phyloP scores from a whole-genome alignment of 2,797 vertebrate genomes.

The Pithecia hirsuta region DNA sequence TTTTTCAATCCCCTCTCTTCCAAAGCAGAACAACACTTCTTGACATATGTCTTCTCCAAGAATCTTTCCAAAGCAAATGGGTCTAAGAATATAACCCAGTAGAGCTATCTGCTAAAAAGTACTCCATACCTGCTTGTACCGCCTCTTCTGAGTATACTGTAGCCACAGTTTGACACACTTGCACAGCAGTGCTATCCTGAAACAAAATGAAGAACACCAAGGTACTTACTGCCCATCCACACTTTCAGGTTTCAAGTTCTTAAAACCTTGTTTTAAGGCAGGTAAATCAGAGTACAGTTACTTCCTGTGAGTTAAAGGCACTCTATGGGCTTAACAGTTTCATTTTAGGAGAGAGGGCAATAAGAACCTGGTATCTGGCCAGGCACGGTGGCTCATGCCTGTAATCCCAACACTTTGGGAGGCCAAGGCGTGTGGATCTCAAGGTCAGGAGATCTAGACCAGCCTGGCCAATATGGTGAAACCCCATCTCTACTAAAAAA shows the following conservation, averaged over 20 bases:
- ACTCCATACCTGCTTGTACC: conserved; percentile 81
- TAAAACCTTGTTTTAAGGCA: not conserved
- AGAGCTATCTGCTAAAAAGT: not conserved
- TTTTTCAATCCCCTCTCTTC: not conserved
- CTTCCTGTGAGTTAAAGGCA: not conserved
- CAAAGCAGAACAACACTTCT: not conserved
- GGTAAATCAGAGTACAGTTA: not conserved
- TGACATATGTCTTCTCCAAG: not conserved
- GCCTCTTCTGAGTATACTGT: conserved; percentile 73
- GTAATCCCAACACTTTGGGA: too few species aligned
- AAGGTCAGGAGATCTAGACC: too few species aligned
- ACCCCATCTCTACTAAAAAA: too few species aligned
- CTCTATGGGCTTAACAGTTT: not conserved
- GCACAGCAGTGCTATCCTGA: conserved; percentile 82
- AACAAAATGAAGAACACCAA: conserved; percentile 48
- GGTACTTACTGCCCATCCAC: not conserved
- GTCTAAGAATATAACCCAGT: not conserved
- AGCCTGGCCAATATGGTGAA: too few species aligned
- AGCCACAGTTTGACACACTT: conserved; percentile 85
- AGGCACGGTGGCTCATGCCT: too few species aligned
- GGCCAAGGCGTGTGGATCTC: too few species aligned
- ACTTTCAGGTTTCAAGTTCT: not conserved
- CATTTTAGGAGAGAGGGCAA: not conserved
- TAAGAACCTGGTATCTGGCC: not conserved
- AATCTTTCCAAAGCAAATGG: not conserved